Evolutionary conservation across 2,888 invertebrate species (phyloP).

Genomic region (Drosophila testacea): DNA sequence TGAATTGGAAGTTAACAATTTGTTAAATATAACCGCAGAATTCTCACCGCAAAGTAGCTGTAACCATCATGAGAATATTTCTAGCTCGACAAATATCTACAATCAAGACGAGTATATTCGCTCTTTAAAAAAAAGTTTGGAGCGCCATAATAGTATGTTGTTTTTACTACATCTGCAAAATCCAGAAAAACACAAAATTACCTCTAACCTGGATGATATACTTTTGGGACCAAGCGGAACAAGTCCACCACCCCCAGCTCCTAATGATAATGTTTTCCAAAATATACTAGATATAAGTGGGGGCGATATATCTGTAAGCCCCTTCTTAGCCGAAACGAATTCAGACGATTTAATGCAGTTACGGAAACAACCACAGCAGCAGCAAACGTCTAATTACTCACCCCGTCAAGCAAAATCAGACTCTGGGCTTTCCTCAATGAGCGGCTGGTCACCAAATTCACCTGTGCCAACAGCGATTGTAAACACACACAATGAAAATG

Average conservation of each 20-base stretch:
- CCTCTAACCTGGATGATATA: slow-evolving; percentile 68
- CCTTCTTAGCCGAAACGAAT: slow-evolving; percentile 69
- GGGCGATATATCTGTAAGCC: slow-evolving; percentile 21
- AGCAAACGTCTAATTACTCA: slow-evolving; percentile 36
- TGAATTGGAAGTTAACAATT: slow-evolving; percentile 46
- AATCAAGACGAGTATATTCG: slow-evolving; percentile 84
- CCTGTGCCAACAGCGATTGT: slow-evolving; percentile 83
- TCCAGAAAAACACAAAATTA: slow-evolving; percentile 79
- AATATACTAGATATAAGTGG: slow-evolving; percentile 30
- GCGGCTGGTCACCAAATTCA: slow-evolving; percentile 93
- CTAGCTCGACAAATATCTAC: slow-evolving; percentile 77
- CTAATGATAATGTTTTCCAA: slow-evolving; percentile 87
- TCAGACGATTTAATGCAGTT: neutral
- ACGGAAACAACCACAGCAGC: slow-evolving; percentile 21
- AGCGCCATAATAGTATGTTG: slow-evolving; percentile 84
- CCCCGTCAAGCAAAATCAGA: slow-evolving; percentile 89
- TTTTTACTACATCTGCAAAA: slow-evolving; percentile 84
- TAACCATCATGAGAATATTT: neutral
- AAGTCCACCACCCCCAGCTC: slow-evolving; percentile 93
- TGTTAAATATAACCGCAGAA: slow-evolving; percentile 45
- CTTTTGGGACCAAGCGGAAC: slow-evolving; percentile 85
- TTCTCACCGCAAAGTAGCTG: neutral
- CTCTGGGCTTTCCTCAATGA: slow-evolving; percentile 94
- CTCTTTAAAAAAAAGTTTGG: slow-evolving; percentile 83
- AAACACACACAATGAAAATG: slow-evolving; percentile 40